Conservation (phyloP, 2,888 invertebrate genomes). For the Auanema freiburgensis region DNA sequence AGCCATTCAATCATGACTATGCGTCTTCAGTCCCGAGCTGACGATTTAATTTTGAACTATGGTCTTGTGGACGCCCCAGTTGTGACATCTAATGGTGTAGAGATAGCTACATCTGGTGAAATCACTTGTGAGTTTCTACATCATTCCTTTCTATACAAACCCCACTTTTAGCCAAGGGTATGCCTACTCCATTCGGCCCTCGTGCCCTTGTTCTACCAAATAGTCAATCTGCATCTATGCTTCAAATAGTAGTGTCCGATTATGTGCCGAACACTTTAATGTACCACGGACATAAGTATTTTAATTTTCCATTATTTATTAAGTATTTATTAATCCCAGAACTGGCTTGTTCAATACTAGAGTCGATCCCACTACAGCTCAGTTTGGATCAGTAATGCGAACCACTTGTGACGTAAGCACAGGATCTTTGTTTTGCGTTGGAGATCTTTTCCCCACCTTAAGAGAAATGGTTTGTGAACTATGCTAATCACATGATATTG, state of each 20-base stretch:
- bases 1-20: not conserved
- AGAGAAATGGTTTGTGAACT: constrained; percentile 36
- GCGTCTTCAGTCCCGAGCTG: constrained; percentile 50
- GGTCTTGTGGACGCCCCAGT: constrained; percentile 43
- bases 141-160: not conserved
- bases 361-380: constrained; percentile 59
- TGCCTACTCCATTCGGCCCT: constrained; percentile 46
- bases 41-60: constrained; percentile 57
- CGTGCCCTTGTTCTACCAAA: constrained; percentile 29
- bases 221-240: constrained; percentile 23
- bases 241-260: constrained; percentile 56
- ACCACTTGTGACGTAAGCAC: constrained; percentile 55
- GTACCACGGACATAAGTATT: constrained; percentile 57
- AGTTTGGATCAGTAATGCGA: constrained; percentile 62
- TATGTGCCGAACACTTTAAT: constrained; percentile 59
- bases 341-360: constrained; percentile 60
- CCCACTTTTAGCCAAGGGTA: not conserved
- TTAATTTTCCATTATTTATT: not conserved
- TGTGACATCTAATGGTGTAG: constrained; percentile 46
- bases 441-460: constrained; percentile 60
- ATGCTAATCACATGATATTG: constrained; percentile 19
- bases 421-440: constrained; percentile 59
- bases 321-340: constrained; percentile 16
- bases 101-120: constrained; percentile 55
- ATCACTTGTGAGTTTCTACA: constrained; percentile 20